phyloP scores from a whole-genome alignment of 2,888 invertebrate species.

The Machimus rusticus region DNA sequence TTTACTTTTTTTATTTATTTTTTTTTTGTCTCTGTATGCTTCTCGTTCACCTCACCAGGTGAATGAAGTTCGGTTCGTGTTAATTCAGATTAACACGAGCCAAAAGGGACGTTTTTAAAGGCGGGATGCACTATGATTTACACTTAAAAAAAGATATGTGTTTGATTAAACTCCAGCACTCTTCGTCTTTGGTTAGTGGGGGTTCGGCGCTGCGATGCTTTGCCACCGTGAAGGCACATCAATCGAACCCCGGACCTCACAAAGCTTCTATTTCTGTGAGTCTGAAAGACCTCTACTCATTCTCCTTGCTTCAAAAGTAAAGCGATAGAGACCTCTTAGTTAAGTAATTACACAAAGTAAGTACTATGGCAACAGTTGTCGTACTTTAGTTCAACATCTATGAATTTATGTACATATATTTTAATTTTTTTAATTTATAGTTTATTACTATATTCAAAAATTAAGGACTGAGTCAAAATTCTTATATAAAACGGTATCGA shows the following conservation, averaged over 20 bases:
- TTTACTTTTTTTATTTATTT: not conserved
- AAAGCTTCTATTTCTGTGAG: not conserved
- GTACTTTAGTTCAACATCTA: not conserved
- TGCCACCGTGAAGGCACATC: not conserved
- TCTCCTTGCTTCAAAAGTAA: not conserved
- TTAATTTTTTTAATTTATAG: too few species aligned
- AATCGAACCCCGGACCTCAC: not conserved
- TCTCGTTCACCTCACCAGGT: not conserved
- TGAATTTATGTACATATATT: too few species aligned
- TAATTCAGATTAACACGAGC: not conserved
- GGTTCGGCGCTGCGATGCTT: not conserved
- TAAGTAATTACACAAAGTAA: not conserved
- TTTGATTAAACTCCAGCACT: not conserved
- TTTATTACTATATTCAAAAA: too few species aligned
- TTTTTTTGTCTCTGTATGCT: not conserved
- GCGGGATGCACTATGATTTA: not conserved
- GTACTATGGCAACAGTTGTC: not conserved
- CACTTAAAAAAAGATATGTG: not conserved
- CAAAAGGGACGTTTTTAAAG: not conserved
- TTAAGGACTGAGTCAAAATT: too few species aligned
- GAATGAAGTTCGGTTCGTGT: not conserved
- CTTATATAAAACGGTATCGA: too few species aligned
- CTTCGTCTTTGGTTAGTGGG: not conserved
- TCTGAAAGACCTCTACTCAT: not conserved
- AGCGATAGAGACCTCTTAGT: too few species aligned